Base-by-base conservation (phyloP, 2,797 vertebrate species). In the Spheniscus humboldti region DNA sequence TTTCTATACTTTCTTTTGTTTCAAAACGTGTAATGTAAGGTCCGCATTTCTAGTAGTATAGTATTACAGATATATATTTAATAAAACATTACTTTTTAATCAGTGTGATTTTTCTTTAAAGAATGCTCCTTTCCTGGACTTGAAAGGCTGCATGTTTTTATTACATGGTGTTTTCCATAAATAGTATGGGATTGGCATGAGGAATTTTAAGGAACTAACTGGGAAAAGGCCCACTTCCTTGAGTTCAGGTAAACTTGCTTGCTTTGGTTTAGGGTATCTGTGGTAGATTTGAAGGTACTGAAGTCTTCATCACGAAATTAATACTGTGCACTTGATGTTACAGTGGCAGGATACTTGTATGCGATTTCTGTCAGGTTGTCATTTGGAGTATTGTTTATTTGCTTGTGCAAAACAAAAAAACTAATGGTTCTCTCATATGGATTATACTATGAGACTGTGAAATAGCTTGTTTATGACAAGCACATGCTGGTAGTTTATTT, bases 81-180 rank as follows among this genome's bases (percentile, higher is more conserved):
- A 86, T 82, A 67, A 88, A 91, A 69, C 16, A 25, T 89, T 68
- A 66, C 48, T 63, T n/a, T 86, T 47, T 57, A 66, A 94, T 94
- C 48, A 62, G 22, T 39, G 63, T 91, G 45, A 24, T 47, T 92
- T 79, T 84, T 94, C 37, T 88, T 86, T 72, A 72, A 88, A 91
- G 71, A 94, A 77, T 94, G 88, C 85, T 94, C 87, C 81, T 94
- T 94, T 94, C 92, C 93, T 96, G 91, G 93, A 92, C 90, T 96
- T 94, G 87, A 88, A 94, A 96, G 92, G 89, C 94, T 97, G 89
- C 86, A 92, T 93, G 85, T 73, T 93, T 92, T 87, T 90, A 68
- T 82, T 91, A 74, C 12, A 31, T 16, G 10, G 13, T 86, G n/a
- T 83, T 82, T 77, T 82, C 60, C 41, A 15, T 67, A 95, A 91